Evolutionary conservation across 2,797 vertebrate species (phyloP), one percentile per base, ranked within the genome.

Genomic region (Acrossocheilus wenchowensis): DNA sequence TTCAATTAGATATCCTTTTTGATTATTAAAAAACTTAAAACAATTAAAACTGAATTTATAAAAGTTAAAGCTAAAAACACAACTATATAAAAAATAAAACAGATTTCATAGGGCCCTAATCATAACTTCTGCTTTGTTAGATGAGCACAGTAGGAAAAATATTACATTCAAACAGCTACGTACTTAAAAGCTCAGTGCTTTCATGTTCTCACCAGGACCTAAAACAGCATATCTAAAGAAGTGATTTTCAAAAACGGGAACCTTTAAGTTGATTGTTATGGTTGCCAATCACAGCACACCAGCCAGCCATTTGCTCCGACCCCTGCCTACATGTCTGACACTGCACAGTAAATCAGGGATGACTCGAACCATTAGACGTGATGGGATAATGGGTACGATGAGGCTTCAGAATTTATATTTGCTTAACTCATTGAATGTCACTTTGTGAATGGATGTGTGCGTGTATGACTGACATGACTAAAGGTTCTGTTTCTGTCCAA

Each of bases 201-300:
- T 66, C 23, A 23, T 64, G 43, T 84, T 75, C 30, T 41, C 72
- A 26, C 57, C 30, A 15, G 30, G 7, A 83, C 84, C 79, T 9
- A 80, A 64, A 45, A 23, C 7, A 54, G 66, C 74, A 66, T 86
- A 90, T 92, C 89, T 91, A 83, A 91, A 84, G 15, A 5, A 89
- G 41, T 34, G 83, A 90, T 91, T 94, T 93, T 92, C 89, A 94
- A 92, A 92, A 93, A 91, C 86, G 90, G 85, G 83, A 88, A 83
- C 86, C 81, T 86, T 87, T 11, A 84, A 72, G 78, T 74, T 88
- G 87, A 93, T 92, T 93, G 90, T 91, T 87, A 90, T 78, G 39
- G 45, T 82, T 77, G 69, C 87, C 88, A 88, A 78, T 82, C 87
- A 75, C 82, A 64, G n/a, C 12, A 89, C 79, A 89, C 78, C 83